These are phyloP conservation scores for Drosophila ercepeae DNA, from an alignment of 1,140 invertebrate species.

Conservation along the genomic window DNA sequence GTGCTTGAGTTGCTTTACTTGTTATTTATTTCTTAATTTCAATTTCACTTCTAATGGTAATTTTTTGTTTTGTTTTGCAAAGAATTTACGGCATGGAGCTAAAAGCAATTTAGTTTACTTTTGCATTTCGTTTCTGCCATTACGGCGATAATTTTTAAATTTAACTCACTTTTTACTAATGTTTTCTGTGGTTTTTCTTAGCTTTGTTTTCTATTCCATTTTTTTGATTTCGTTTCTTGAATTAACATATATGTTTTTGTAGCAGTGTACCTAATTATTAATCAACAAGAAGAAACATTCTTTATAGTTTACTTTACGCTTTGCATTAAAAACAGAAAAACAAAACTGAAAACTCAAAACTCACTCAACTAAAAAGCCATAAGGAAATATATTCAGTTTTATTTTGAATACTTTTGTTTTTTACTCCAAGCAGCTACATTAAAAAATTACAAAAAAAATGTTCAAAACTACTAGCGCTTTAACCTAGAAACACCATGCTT, in stretches of 20 bases:
- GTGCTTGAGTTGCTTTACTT: conserved; percentile 10
- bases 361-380: conserved; percentile 28
- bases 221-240: conserved; percentile 12
- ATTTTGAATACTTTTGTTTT: conserved; percentile 23
- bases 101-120: conserved; percentile 43
- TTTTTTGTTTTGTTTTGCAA: conserved; percentile 5
- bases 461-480: conserved; percentile 66
- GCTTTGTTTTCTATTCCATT: conserved; percentile 21
- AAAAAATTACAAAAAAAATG: conserved; percentile 66
- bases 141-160: conserved; percentile 46
- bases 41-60: conserved; percentile 37
- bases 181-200: conserved; percentile 15
- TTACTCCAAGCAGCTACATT: conserved; percentile 63
- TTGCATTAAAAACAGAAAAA: background rate
- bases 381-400: conserved; percentile 21
- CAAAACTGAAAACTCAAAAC: conserved; percentile 5
- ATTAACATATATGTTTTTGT: conserved; percentile 65
- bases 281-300: conserved; percentile 76
- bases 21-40: conserved; percentile 5
- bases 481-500: conserved; percentile 57
- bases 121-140: conserved; percentile 33
- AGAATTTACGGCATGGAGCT: conserved; percentile 30
- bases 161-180: conserved; percentile 45
- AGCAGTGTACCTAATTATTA: conserved; percentile 75
- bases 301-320: conserved; percentile 32